phyloP scores from a whole-genome alignment of 2,797 vertebrate genomes.

The Epinephelus coioides region DNA sequence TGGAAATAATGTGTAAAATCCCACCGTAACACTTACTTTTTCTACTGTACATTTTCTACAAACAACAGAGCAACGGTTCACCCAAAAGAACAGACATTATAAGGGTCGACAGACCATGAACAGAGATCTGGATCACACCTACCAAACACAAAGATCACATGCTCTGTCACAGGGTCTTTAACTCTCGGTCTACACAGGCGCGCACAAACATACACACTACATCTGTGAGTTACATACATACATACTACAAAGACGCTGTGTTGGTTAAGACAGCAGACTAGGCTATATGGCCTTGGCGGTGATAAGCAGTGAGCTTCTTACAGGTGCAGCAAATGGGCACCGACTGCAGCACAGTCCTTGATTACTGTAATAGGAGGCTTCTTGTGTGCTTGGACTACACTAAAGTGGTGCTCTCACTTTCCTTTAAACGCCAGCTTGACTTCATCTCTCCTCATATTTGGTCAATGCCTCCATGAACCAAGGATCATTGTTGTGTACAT shows the following conservation, averaged over 20 bases:
- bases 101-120: conserved; percentile 30
- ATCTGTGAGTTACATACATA: conserved; percentile 45
- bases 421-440: conserved; percentile 26
- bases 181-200: conserved; percentile 40
- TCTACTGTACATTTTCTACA: conserved; percentile 51
- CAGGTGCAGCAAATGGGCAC: conserved; percentile 57
- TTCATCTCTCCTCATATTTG: conserved; percentile 42
- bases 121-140: conserved; percentile 39
- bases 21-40: conserved; percentile 33
- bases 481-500: conserved; percentile 27
- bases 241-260: conserved; percentile 67
- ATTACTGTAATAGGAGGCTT: conserved; percentile 49
- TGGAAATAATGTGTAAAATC: conserved; percentile 47
- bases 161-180: conserved; percentile 25
- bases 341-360: conserved; percentile 53
- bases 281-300: conserved; percentile 75
- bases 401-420: conserved; percentile 46
- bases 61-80: conserved; percentile 39
- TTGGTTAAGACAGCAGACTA: conserved; percentile 76
- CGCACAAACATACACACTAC: conserved; percentile 56
- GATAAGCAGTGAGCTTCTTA: conserved; percentile 74
- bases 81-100: conserved; percentile 35
- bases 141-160: conserved; percentile 50
- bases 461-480: conserved; percentile 46
- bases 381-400: conserved; percentile 66